Evolutionary conservation across 2,797 vertebrate species (phyloP).

Genomic region (Notolepis coatsorum): DNA sequence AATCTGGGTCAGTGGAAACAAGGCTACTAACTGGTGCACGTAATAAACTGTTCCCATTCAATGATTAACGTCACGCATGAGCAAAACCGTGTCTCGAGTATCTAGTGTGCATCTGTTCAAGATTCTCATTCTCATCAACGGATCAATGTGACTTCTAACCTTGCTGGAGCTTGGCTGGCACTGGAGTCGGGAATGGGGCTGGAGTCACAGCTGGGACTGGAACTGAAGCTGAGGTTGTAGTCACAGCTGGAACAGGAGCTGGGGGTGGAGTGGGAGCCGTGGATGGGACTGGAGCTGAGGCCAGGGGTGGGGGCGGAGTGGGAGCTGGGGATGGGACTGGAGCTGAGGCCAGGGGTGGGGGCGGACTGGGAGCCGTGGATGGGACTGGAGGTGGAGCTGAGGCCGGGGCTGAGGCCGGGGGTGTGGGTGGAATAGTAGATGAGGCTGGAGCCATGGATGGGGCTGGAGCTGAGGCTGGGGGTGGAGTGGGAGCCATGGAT

Average conservation of each 20-base stretch:
- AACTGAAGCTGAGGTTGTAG: background rate
- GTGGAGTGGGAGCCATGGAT: constrained; percentile 49
- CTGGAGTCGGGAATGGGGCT: constrained; percentile 17
- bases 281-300: constrained; percentile 80
- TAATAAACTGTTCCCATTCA: no score
- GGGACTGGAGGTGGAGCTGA: background rate
- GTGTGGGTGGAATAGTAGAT: no score
- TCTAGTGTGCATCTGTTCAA: no score
- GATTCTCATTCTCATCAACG: constrained; percentile 1
- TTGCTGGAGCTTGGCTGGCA: constrained; percentile 45
- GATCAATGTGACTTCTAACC: constrained; percentile 49
- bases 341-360: constrained; percentile 13
- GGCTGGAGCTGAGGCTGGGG: constrained; percentile 83
- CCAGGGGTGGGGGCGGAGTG: constrained; percentile 78
- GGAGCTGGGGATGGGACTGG: constrained; percentile 13
- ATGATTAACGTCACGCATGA: background rate
- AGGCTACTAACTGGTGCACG: no score
- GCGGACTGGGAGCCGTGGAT: background rate
- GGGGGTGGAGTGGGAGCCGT: constrained; percentile 52
- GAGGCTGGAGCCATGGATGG: no score
- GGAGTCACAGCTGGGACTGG: constrained; percentile 5
- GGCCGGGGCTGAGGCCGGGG: constrained; percentile 50
- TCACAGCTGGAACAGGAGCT: background rate
- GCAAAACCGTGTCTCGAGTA: no score
- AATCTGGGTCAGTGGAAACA: no score